Conservation (phyloP, 2,888 invertebrate species). For the Cephonodes hylas region DNA sequence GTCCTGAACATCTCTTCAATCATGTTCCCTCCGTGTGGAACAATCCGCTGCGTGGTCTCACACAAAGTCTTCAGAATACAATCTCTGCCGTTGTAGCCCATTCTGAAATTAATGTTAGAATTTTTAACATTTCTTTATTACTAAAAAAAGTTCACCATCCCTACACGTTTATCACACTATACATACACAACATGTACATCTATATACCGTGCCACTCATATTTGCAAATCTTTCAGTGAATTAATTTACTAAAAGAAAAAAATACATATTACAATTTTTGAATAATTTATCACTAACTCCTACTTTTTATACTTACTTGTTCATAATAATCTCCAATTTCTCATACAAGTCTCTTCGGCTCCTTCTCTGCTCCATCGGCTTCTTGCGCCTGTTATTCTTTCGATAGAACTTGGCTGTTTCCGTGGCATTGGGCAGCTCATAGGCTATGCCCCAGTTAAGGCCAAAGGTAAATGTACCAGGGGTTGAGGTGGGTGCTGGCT, state of each 20-base stretch:
- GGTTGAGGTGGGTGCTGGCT: constrained; percentile 66
- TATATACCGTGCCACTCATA: too few species aligned
- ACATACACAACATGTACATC: too few species aligned
- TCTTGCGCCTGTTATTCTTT: constrained; percentile 46
- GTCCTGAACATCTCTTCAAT: constrained; percentile 86
- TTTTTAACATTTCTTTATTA: too few species aligned
- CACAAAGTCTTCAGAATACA: constrained; percentile 88
- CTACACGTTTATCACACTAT: too few species aligned
- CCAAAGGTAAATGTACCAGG: constrained; percentile 84
- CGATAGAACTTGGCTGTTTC: constrained; percentile 63
- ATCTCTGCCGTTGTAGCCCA: constrained; percentile 87
- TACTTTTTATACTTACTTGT: constrained; percentile 59
- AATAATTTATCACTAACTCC: not conserved
- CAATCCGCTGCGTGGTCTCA: constrained; percentile 84
- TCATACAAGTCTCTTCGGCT: constrained; percentile 85
- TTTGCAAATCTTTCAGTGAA: too few species aligned
- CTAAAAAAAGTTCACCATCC: too few species aligned
- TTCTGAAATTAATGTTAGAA: constrained; percentile 84
- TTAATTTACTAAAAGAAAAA: too few species aligned
- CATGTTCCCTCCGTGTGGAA: constrained; percentile 82
- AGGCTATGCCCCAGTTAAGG: constrained; percentile 87
- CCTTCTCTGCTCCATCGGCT: constrained; percentile 79
- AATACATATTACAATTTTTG: not conserved
- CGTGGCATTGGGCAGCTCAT: constrained; percentile 81
- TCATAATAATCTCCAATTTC: constrained; percentile 84